Evolutionary conservation across 2,113 vertebrate genomes (phyloP).

Genomic region (Boleophthalmus pectinirostris): DNA sequence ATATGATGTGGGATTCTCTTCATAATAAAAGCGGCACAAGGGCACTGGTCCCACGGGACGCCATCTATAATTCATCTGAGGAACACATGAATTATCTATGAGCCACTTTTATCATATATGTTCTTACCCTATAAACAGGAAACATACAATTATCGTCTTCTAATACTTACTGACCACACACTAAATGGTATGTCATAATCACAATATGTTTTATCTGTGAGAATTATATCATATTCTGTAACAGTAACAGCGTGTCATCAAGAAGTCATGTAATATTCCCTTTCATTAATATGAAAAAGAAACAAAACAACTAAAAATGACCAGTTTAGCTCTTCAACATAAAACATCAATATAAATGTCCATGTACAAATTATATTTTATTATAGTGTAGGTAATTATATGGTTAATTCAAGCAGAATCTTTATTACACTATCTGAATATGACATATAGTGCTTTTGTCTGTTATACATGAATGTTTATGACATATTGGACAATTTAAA

Average conservation of each 20-base stretch:
- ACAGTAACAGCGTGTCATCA: neutral
- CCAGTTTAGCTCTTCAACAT: neutral
- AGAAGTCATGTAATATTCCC: neutral
- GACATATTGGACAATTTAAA: no score
- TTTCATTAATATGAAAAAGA: slow-evolving; percentile 1
- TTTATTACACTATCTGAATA: no score
- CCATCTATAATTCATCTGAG: slow-evolving; percentile 78
- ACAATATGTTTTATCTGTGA: neutral
- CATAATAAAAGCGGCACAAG: slow-evolving; percentile 68
- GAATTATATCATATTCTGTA: neutral
- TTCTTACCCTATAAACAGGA: slow-evolving; percentile 70
- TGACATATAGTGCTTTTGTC: no score
- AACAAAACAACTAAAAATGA: neutral
- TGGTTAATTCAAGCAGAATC: no score
- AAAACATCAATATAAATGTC: neutral
- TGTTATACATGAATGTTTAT: no score
- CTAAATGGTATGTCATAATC: slow-evolving; percentile 10
- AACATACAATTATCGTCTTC: slow-evolving; percentile 48
- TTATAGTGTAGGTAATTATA: no score
- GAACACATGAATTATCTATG: slow-evolving; percentile 74
- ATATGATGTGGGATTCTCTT: slow-evolving; percentile 70
- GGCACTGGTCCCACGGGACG: slow-evolving; percentile 69
- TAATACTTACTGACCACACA: slow-evolving; percentile 15
- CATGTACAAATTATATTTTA: neutral
- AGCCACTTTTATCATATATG: slow-evolving; percentile 71